Evolutionary conservation across 1,140 invertebrate genomes (phyloP).

Genomic region (Aricia agestis): DNA sequence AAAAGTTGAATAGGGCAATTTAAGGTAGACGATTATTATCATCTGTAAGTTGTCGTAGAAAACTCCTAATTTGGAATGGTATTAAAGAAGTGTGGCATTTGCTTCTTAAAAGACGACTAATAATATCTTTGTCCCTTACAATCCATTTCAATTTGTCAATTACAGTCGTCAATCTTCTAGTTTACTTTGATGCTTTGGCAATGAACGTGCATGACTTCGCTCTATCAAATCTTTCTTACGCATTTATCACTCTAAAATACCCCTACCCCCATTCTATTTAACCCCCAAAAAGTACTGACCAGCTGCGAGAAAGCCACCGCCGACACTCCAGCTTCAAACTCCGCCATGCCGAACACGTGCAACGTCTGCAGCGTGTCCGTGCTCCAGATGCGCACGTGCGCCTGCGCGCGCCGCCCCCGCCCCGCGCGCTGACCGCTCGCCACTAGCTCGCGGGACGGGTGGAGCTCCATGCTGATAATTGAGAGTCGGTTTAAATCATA

Average conservation of each 20-base stretch:
- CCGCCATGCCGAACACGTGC: slow-evolving; percentile 93
- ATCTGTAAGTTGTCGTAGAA: too few relatives aligned
- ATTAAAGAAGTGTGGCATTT: too few relatives aligned
- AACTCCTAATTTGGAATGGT: too few relatives aligned
- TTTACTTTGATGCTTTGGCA: too few relatives aligned
- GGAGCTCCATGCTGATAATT: slow-evolving; percentile 85
- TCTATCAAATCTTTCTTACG: too few relatives aligned
- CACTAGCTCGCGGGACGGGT: slow-evolving; percentile 92
- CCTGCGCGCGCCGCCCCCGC: slow-evolving; percentile 88
- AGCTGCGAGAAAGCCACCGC: slow-evolving; percentile 93
- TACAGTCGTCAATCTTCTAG: too few relatives aligned
- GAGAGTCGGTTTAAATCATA: neutral
- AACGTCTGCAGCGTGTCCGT: slow-evolving; percentile 93
- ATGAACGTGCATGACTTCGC: too few relatives aligned
- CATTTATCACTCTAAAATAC: neutral
- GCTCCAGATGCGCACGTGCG: slow-evolving; percentile 96
- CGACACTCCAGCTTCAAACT: slow-evolving; percentile 92
- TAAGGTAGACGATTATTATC: too few relatives aligned
- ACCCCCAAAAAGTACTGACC: slow-evolving; percentile 67
- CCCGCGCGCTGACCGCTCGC: slow-evolving; percentile 93
- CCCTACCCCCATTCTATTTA: neutral
- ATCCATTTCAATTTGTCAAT: too few relatives aligned
- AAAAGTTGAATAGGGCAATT: too few relatives aligned
- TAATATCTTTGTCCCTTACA: too few relatives aligned
- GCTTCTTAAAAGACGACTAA: too few relatives aligned